A percentile compares a stretch with the other conserved stretches of the same genome.
These are phyloP conservation scores for Brachycybe producta DNA, from an alignment of 2,888 invertebrate species.

Conservation along the genomic window DNA sequence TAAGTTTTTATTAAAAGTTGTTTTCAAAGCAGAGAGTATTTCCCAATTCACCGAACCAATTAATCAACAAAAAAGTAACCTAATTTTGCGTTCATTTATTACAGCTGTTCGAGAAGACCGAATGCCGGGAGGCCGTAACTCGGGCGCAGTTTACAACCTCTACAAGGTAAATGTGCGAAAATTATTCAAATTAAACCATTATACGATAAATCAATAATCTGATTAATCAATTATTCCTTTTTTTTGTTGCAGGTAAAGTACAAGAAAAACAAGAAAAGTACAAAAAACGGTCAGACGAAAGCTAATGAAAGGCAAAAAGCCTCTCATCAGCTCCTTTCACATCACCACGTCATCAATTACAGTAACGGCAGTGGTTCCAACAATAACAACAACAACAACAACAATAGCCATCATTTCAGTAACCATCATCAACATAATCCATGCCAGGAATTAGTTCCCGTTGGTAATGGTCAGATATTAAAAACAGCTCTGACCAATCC, in stretches of 20 bases:
- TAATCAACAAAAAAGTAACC: no score
- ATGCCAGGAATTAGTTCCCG: slow-evolving; percentile 6
- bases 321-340: not conserved
- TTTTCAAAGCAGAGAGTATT: no score
- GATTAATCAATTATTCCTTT: not conserved
- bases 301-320: slow-evolving; percentile 24
- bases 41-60: no score
- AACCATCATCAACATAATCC: no score
- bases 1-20: no score
- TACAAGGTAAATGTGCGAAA: slow-evolving; percentile 56
- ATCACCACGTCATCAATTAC: not conserved
- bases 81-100: slow-evolving; percentile 27
- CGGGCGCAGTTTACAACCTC: slow-evolving; percentile 94
- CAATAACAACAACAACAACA: not conserved
- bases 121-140: slow-evolving; percentile 99
- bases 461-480: slow-evolving; percentile 81
- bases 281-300: slow-evolving; percentile 40
- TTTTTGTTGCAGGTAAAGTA: slow-evolving; percentile 60
- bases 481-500: slow-evolving; percentile 91
- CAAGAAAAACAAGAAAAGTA: slow-evolving; percentile 85
- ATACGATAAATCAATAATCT: not conserved
- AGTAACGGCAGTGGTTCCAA: no score
- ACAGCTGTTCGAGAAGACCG: slow-evolving; percentile 94
- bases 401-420: not conserved
- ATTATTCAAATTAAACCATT: not conserved